Evolutionary conservation across 2,113 vertebrate species (phyloP).

Genomic region (Mormyrus lacerda): DNA sequence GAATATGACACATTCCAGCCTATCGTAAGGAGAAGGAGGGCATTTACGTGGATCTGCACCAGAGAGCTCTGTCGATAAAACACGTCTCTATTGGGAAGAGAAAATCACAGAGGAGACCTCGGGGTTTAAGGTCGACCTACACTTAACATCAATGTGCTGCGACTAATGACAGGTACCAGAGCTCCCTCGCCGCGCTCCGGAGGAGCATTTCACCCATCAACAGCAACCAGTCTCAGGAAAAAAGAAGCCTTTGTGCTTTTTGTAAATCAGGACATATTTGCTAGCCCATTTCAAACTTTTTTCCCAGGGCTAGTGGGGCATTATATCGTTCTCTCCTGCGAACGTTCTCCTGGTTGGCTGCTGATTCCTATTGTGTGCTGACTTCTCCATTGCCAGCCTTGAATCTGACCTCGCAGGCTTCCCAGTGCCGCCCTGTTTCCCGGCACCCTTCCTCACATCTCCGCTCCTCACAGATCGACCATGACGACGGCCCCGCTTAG

Average conservation of each 20-base stretch:
- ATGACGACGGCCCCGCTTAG: not conserved
- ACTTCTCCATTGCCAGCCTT: not conserved
- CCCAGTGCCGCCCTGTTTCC: not conserved
- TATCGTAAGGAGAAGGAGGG: not conserved
- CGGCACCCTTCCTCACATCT: not conserved
- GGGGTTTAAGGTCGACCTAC: not conserved
- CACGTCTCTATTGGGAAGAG: not conserved
- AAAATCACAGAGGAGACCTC: not conserved
- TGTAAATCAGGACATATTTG: not conserved
- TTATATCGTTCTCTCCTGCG: not conserved
- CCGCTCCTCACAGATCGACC: not conserved
- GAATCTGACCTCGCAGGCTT: not conserved
- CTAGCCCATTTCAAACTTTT: not conserved
- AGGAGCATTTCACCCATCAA: not conserved
- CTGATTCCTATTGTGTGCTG: not conserved
- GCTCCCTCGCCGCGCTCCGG: not conserved
- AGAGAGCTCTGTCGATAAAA: not conserved
- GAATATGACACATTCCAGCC: not conserved
- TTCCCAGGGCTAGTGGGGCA: not conserved
- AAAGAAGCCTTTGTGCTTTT: not conserved
- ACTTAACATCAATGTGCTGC: not conserved
- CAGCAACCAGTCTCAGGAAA: not conserved
- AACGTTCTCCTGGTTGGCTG: not conserved
- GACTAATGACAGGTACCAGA: not conserved
- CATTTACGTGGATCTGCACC: not conserved